Conservation (phyloP, 1,140 invertebrate genomes). For the Phortica variegata region DNA sequence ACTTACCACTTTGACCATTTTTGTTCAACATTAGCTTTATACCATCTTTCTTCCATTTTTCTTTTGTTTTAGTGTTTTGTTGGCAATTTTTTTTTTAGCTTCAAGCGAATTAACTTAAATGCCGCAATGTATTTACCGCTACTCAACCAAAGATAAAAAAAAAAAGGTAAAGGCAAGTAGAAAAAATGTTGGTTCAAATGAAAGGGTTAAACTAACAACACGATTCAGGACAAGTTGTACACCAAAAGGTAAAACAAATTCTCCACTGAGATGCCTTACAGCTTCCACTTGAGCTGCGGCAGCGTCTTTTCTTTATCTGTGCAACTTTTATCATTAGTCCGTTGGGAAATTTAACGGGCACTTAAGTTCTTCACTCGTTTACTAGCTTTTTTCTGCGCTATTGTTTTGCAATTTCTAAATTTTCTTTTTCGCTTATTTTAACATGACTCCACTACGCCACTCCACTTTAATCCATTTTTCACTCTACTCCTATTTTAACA, state of each 20-base stretch:
- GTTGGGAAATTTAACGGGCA: conserved; percentile 52
- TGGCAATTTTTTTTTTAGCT: conserved; percentile 17
- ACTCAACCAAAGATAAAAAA: conserved; percentile 21
- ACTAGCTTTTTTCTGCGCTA: conserved; percentile 45
- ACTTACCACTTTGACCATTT: conserved; percentile 22
- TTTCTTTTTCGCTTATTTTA: conserved; percentile 6
- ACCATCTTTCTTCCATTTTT: conserved; percentile 11
- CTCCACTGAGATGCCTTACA: neutral
- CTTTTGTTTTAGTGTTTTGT: neutral
- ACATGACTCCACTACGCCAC: no score
- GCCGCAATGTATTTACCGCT: conserved; percentile 50
- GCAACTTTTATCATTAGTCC: conserved; percentile 54
- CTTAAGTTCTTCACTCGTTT: conserved; percentile 49
- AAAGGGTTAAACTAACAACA: conserved; percentile 31
- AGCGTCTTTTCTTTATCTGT: conserved; percentile 25
- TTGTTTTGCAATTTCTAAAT: conserved; percentile 36
- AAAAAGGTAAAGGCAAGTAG: conserved; percentile 13
- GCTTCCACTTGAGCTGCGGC: neutral
- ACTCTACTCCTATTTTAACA: conserved; percentile 3
- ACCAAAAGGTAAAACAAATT: neutral
- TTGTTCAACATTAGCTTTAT: conserved; percentile 26
- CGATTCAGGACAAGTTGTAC: conserved; percentile 11
- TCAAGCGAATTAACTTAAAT: conserved; percentile 49
- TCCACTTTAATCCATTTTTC: no score
- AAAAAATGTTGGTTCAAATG: neutral